A percentile compares a stretch with the other conserved stretches of the same genome.
phyloP scores from a whole-genome alignment of 2,113 vertebrate species.

The Bombycilla garrulus region DNA sequence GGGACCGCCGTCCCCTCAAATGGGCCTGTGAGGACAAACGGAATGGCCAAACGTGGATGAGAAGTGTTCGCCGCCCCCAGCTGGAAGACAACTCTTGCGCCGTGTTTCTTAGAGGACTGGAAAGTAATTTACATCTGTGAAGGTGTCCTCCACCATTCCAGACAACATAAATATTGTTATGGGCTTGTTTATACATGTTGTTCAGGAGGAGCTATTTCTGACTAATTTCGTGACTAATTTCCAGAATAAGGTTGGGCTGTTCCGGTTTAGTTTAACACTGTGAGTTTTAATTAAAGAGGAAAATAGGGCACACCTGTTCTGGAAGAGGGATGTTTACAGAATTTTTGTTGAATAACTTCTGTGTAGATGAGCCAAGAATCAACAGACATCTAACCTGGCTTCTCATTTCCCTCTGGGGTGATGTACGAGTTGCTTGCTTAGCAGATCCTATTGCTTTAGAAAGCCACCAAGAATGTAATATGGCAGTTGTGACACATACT shows the following conservation, averaged over 20 bases:
- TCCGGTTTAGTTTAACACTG: background rate
- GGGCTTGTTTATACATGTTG: conserved; percentile 5
- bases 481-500: background rate
- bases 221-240: conserved; percentile 28
- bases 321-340: background rate
- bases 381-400: background rate
- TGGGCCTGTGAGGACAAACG: background rate
- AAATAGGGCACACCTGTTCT: conserved; percentile 20
- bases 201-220: conserved; percentile 3
- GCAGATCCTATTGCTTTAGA: background rate
- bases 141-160: background rate
- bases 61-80: background rate
- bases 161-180: background rate
- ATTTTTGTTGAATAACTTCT: background rate
- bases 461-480: background rate
- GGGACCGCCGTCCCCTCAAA: rapidly evolving
- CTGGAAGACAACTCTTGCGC: background rate
- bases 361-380: conserved; percentile 1
- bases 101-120: background rate
- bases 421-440: background rate
- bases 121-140: background rate
- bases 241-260: background rate
- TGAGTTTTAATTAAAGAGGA: conserved; percentile 35
- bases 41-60: rapidly evolving
- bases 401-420: background rate